These are phyloP conservation scores for Dallia pectoralis DNA, from an alignment of 2,797 vertebrate genomes.

Conservation along the genomic window DNA sequence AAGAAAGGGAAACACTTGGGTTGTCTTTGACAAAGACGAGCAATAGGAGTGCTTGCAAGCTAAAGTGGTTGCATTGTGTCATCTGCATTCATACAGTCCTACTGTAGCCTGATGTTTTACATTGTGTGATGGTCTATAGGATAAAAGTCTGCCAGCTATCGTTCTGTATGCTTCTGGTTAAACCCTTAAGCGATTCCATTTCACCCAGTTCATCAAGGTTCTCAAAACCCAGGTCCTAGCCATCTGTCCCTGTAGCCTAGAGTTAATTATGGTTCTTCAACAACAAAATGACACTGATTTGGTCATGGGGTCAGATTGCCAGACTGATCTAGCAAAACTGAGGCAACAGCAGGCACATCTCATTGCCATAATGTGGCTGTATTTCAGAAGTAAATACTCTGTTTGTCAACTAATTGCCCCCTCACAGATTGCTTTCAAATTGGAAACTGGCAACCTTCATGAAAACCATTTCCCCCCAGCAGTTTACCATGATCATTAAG, in stretches of 20 bases:
- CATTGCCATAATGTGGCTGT: too few species aligned
- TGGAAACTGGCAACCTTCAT: too few species aligned
- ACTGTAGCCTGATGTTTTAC: background rate
- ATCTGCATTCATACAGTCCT: background rate
- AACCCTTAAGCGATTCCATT: background rate
- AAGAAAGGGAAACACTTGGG: background rate
- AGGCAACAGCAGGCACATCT: too few species aligned
- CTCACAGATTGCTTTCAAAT: too few species aligned
- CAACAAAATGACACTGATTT: background rate
- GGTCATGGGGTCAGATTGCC: background rate
- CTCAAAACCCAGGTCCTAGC: too few species aligned
- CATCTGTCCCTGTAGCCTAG: too few species aligned
- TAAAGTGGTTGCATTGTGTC: background rate
- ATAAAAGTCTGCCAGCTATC: background rate
- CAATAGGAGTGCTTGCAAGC: background rate
- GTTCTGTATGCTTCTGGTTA: background rate
- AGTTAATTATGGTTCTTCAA: background rate
- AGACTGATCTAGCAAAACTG: background rate
- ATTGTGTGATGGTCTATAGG: background rate
- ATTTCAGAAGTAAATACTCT: too few species aligned
- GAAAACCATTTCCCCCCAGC: too few species aligned
- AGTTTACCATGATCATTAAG: too few species aligned
- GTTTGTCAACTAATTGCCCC: too few species aligned
- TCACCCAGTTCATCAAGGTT: slow-evolving; percentile 2
- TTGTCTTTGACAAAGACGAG: background rate